These are phyloP conservation scores for Platorchestia sp. DNA, from an alignment of 1,140 invertebrate species.

Conservation along the genomic window DNA sequence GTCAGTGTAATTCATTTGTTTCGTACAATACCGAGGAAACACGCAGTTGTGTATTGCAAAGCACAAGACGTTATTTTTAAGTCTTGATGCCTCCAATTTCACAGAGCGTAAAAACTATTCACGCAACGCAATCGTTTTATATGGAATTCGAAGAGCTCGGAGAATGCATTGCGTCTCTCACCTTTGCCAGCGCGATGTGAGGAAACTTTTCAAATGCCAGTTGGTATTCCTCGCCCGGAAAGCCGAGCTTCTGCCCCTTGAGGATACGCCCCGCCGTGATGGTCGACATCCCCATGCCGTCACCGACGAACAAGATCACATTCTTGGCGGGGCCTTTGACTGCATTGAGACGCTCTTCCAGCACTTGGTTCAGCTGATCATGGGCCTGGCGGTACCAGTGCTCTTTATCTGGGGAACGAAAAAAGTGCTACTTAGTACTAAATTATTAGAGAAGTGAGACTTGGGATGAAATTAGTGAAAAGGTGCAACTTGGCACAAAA, in stretches of 20 bases:
- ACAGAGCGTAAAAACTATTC: background rate
- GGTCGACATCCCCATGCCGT: constrained; percentile 60
- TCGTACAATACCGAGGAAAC: background rate
- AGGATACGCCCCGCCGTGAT: constrained; percentile 58
- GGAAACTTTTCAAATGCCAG: constrained; percentile 88
- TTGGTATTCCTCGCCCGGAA: constrained; percentile 77
- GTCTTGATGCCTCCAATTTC: background rate
- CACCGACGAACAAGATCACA: constrained; percentile 49
- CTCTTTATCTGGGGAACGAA: constrained; percentile 10
- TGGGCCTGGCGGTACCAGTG: constrained; percentile 34
- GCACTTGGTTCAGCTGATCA: background rate
- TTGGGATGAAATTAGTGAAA: background rate
- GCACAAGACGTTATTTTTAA: background rate
- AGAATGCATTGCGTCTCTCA: constrained; percentile 70
- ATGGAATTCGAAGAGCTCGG: background rate
- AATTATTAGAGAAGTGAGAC: background rate
- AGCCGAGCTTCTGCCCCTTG: constrained; percentile 61
- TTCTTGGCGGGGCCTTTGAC: constrained; percentile 11
- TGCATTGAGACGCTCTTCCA: background rate
- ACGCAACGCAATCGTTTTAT: background rate
- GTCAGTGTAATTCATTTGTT: background rate
- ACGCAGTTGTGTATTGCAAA: background rate
- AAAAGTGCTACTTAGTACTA: background rate
- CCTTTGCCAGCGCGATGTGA: constrained; percentile 86
- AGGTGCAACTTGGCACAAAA: background rate